Percentiles rank a stretch among this genome's conserved stretches.
Evolutionary conservation across 2,797 vertebrate genomes (phyloP).

Genomic region (Spheniscus humboldti): DNA sequence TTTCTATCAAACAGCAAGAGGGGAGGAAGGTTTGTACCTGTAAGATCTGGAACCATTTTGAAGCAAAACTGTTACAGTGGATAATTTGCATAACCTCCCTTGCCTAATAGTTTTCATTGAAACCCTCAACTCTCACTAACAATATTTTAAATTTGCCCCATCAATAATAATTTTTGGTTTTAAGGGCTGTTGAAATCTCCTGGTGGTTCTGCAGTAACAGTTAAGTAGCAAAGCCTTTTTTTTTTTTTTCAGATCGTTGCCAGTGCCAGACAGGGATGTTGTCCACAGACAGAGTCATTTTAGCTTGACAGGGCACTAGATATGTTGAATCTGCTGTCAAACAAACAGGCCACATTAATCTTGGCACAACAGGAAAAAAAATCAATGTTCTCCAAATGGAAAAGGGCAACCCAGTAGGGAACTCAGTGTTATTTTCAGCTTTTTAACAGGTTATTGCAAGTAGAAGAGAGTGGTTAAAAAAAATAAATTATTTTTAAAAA

Average conservation of each 20-base stretch:
- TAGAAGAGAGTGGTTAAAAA: background rate
- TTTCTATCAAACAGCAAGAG: background rate
- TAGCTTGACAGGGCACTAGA: background rate
- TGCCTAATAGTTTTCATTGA: background rate
- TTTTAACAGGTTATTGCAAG: slow-evolving; percentile 21
- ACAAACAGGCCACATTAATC: slow-evolving; percentile 29
- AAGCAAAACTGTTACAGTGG: background rate
- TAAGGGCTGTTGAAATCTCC: background rate
- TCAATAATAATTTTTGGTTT: background rate
- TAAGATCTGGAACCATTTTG: background rate
- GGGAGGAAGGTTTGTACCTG: background rate
- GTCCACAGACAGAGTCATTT: background rate
- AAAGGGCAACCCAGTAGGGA: slow-evolving; percentile 6
- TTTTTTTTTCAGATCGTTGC: background rate
- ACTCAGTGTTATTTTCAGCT: slow-evolving; percentile 5
- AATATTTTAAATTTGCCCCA: background rate
- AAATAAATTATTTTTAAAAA: background rate
- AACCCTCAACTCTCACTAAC: background rate
- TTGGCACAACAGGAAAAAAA: slow-evolving; percentile 13
- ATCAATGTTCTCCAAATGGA: slow-evolving; percentile 23
- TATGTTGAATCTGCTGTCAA: slow-evolving; percentile 4
- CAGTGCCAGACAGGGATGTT: background rate
- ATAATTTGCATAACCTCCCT: background rate
- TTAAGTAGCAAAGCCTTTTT: background rate
- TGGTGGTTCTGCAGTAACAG: background rate